Conservation (phyloP, 2,797 vertebrate genomes). For the Sebastolobus altivelis region DNA sequence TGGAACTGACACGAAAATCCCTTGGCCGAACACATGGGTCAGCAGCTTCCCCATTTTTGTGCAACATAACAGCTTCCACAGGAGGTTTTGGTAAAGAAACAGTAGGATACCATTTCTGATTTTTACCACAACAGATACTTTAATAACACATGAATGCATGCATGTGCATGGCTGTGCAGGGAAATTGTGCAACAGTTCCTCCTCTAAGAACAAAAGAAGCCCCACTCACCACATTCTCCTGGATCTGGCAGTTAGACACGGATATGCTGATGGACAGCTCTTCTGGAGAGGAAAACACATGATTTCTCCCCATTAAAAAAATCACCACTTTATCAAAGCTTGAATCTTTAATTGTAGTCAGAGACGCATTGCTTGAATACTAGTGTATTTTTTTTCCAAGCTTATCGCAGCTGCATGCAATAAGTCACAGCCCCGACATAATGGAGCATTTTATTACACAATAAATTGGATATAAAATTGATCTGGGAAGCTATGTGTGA, state of each 20-base stretch:
- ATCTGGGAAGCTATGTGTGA: slow-evolving; percentile 70
- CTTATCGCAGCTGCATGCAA: slow-evolving; percentile 69
- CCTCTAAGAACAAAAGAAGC: slow-evolving; percentile 32
- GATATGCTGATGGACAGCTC: slow-evolving; percentile 98
- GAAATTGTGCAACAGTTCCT: slow-evolving; percentile 67
- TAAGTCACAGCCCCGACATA: slow-evolving; percentile 58
- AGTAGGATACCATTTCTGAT: slow-evolving; percentile 40
- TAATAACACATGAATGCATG: slow-evolving; percentile 46
- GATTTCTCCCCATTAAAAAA: slow-evolving; percentile 51
- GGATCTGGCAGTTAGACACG: slow-evolving; percentile 96
- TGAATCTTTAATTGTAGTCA: slow-evolving; percentile 33
- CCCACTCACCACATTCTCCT: slow-evolving; percentile 97
- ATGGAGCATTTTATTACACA: slow-evolving; percentile 74
- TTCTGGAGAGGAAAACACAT: slow-evolving; percentile 85
- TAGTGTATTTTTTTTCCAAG: slow-evolving; percentile 35
- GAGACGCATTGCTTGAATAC: slow-evolving; percentile 42
- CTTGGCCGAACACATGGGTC: slow-evolving; percentile 4
- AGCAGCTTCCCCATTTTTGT: slow-evolving; percentile 66
- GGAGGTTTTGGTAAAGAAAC: slow-evolving; percentile 46
- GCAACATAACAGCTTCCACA: slow-evolving; percentile 26
- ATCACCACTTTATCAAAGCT: slow-evolving; percentile 32
- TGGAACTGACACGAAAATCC: slow-evolving; percentile 51
- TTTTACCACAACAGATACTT: slow-evolving; percentile 55
- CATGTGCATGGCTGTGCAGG: slow-evolving; percentile 44
- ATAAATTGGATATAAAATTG: slow-evolving; percentile 67